phyloP scores from a whole-genome alignment of 2,888 invertebrate genomes.

The Syrista parreyssii region DNA sequence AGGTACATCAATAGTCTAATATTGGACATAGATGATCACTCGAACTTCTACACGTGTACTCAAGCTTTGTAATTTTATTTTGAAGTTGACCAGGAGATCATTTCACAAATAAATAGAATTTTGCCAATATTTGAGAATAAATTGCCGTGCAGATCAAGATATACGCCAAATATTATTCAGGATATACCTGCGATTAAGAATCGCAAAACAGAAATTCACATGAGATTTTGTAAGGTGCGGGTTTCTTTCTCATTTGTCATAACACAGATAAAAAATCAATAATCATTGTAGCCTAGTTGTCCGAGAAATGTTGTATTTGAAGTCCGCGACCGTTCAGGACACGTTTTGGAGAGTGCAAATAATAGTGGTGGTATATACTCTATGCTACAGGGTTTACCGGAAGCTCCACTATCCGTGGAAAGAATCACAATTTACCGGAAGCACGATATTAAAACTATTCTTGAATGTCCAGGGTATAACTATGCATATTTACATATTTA shows the following conservation, averaged over 20 bases:
- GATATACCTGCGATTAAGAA: constrained; percentile 61
- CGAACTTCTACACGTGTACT: not conserved
- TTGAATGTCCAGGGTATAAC: constrained; percentile 69
- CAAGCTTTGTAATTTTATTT: not conserved
- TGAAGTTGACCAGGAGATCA: not conserved
- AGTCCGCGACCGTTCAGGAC: constrained; percentile 68
- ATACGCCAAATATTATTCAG: constrained; percentile 66
- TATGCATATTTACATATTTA: constrained; percentile 4
- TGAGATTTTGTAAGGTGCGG: constrained; percentile 69
- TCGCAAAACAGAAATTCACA: constrained; percentile 70
- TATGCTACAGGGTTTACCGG: constrained; percentile 67
- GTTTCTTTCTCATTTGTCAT: not conserved
- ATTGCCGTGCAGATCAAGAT: constrained; percentile 71
- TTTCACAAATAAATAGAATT: constrained; percentile 32
- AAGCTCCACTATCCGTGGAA: constrained; percentile 63
- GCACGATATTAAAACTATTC: constrained; percentile 57
- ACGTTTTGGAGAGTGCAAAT: constrained; percentile 71
- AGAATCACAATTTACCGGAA: constrained; percentile 63
- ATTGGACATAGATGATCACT: not conserved
- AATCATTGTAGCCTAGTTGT: constrained; percentile 64
- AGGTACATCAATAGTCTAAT: not conserved
- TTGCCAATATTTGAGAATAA: constrained; percentile 68
- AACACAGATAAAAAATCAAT: constrained; percentile 8
- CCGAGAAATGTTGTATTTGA: constrained; percentile 67
- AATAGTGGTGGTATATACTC: constrained; percentile 74